Base-by-base conservation (phyloP, 2,113 vertebrate species). In the Beaufortia kweichowensis region DNA sequence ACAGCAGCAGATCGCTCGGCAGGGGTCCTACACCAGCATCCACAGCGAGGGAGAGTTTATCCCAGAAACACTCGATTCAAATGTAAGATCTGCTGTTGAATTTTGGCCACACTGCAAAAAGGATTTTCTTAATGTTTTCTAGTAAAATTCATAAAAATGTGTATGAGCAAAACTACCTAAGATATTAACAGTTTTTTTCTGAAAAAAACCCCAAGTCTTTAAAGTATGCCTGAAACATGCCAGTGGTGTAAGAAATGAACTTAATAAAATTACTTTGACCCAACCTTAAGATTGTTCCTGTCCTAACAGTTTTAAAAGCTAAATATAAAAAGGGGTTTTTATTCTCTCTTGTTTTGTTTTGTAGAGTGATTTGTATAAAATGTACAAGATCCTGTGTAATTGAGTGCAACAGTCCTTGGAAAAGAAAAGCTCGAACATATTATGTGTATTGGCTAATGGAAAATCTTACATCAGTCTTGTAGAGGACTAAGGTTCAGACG, bases 41-140 rank as follows among this genome's bases (percentile, higher is more conserved):
- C 92, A 96, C 89, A 96, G 95, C 0, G 95, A 96, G 81, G 95
- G 95, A 4, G 94, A 96, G 85, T 96, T 96, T 87, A 96, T 96
- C 84, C 95, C 95, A 0, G 95, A 96, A 86, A 93, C 82, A 70
- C 91, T 90, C 61, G 92, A 94, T 68, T 93, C 91, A 70, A 94
- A 91, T 0, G 95, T 95, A 87, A 94, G 92, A 31, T 2, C 70
- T 19, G 10, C 9, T 6, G 9, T 19, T 10, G 9, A n/a, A n/a
- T n/a, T n/a, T n/a, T n/a, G n/a, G n/a, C n/a, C n/a, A n/a, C n/a
- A n/a, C n/a, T n/a, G n/a, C n/a, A n/a, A n/a, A n/a, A n/a, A n/a
- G n/a, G n/a, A n/a, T n/a, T n/a, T n/a, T n/a, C n/a, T n/a, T n/a
- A n/a, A n/a, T n/a, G n/a, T n/a, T n/a, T n/a, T n/a, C n/a, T n/a